phyloP scores from a whole-genome alignment of 2,797 vertebrate genomes.

The Mycteria americana region DNA sequence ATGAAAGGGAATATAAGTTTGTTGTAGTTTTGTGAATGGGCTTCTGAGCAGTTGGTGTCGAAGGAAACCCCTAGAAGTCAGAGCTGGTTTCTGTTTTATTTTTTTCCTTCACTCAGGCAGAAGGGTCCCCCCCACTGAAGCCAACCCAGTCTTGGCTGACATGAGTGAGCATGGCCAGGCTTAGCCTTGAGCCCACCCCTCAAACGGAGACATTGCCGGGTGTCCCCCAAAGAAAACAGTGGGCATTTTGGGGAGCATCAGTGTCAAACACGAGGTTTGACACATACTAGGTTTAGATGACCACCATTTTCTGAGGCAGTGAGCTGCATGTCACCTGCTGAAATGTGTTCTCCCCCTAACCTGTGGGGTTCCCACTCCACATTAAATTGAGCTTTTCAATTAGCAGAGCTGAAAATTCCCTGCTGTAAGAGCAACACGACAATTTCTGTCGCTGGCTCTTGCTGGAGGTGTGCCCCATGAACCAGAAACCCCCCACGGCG shows the following conservation, averaged over 20 bases:
- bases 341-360: not conserved
- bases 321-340: not conserved
- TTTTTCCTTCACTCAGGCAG: not conserved
- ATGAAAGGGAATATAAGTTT: not conserved
- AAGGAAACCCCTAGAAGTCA: not conserved
- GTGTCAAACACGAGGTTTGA: too few species aligned
- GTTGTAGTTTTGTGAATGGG: slow-evolving; percentile 3
- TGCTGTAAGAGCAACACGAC: rapidly evolving
- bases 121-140: not conserved
- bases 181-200: not conserved
- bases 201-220: not conserved
- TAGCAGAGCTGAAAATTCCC: not conserved
- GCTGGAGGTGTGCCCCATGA: rapidly evolving
- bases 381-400: rapidly evolving
- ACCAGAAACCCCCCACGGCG: rapidly evolving
- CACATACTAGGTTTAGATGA: not conserved
- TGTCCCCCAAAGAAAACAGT: rapidly evolving
- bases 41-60: not conserved
- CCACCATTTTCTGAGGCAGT: rapidly evolving
- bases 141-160: not conserved
- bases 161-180: rapidly evolving
- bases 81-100: not conserved
- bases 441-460: not conserved
- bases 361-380: not conserved
- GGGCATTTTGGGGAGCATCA: not conserved